phyloP scores from a whole-genome alignment of 2,113 vertebrate genomes.

The Oreochromis niloticus region DNA sequence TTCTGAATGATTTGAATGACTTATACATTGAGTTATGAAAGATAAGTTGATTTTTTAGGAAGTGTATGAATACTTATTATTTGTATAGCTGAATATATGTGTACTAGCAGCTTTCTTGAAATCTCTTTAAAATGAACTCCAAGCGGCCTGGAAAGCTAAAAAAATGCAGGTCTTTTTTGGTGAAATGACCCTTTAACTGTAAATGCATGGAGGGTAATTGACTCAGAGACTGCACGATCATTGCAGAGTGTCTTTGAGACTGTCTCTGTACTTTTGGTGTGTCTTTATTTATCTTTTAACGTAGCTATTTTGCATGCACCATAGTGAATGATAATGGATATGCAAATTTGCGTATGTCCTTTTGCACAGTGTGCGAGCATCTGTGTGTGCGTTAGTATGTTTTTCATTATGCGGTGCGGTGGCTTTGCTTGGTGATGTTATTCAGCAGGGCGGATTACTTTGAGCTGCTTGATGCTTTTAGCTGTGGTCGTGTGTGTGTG shows the following conservation, averaged over 20 bases:
- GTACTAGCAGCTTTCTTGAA: background rate
- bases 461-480: conserved; percentile 64
- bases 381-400: conserved; percentile 40
- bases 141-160: background rate
- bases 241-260: background rate
- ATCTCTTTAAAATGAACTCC: background rate
- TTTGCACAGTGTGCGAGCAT: background rate
- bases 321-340: background rate
- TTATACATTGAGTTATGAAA: background rate
- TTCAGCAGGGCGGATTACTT: conserved; percentile 55
- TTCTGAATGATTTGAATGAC: background rate
- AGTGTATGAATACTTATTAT: background rate
- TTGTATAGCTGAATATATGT: background rate
- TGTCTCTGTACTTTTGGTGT: background rate
- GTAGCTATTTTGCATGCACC: background rate
- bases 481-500: conserved; percentile 38
- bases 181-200: background rate
- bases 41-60: background rate
- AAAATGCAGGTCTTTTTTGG: background rate
- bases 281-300: background rate
- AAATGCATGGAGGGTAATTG: background rate
- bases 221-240: background rate
- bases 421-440: conserved; percentile 60
- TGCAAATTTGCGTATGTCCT: background rate
- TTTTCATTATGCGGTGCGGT: conserved; percentile 60